phyloP scores from a whole-genome alignment of 2,888 invertebrate species.

The Pammene fasciana region DNA sequence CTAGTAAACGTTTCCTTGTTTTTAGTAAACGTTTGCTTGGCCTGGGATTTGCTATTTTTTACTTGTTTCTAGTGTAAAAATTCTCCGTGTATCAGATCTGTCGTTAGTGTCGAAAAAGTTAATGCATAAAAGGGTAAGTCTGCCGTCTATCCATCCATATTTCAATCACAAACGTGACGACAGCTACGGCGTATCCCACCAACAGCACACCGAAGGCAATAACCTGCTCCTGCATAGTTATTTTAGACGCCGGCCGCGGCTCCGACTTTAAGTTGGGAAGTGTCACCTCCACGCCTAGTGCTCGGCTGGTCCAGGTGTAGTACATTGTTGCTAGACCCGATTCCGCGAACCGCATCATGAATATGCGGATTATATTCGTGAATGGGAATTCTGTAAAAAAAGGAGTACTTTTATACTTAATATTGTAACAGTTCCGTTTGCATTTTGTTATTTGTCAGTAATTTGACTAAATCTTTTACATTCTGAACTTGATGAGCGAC shows the following conservation, averaged over 20 bases:
- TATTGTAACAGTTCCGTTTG: neutral
- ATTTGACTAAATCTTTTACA: too few relatives aligned
- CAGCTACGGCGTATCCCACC: conserved; percentile 52
- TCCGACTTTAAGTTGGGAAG: conserved; percentile 41
- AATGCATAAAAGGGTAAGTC: neutral
- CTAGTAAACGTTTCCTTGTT: too few relatives aligned
- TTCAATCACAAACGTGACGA: conserved; percentile 52
- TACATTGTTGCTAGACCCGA: conserved; percentile 59
- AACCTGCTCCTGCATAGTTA: conserved; percentile 49
- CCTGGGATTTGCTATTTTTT: too few relatives aligned
- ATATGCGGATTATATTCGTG: conserved; percentile 48
- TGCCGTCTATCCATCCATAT: conserved; percentile 44
- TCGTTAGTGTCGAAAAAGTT: neutral
- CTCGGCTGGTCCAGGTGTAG: conserved; percentile 57
- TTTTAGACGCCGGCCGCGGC: conserved; percentile 49
- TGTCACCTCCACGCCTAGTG: conserved; percentile 46
- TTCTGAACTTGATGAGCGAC: too few relatives aligned
- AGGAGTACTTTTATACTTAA: neutral
- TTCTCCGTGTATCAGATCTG: too few relatives aligned
- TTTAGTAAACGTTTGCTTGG: too few relatives aligned
- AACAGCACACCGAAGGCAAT: conserved; percentile 53
- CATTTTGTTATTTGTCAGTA: too few relatives aligned
- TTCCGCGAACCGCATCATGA: conserved; percentile 55
- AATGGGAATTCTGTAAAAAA: conserved; percentile 58
- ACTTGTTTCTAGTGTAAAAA: too few relatives aligned